A percentile compares a stretch with the other conserved stretches of the same genome.
phyloP scores from a whole-genome alignment of 2,888 invertebrate genomes.

The Pristionchus maxplancki region DNA sequence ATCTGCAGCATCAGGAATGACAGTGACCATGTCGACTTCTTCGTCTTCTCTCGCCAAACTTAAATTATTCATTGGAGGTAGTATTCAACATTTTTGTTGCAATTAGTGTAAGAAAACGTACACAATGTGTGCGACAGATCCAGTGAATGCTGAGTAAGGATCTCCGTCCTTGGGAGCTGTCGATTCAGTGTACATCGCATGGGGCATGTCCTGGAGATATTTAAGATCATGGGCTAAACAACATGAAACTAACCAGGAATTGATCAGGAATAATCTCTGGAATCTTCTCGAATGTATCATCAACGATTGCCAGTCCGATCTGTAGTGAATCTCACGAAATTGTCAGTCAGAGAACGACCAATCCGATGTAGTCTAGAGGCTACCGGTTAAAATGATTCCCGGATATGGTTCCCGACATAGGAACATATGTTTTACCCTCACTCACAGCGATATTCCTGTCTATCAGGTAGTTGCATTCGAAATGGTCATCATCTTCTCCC shows the following conservation, averaged over 20 bases:
- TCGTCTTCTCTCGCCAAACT: conserved; percentile 32
- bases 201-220: conserved; percentile 41
- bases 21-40: conserved; percentile 41
- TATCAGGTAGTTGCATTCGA: conserved; percentile 48
- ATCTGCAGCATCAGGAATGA: conserved; percentile 32
- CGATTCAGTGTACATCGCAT: conserved; percentile 59
- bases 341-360: neutral
- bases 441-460: conserved; percentile 45
- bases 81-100: neutral
- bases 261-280: conserved; percentile 57
- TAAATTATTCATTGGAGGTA: neutral
- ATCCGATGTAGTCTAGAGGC: conserved; percentile 29
- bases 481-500: conserved; percentile 50
- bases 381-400: no score
- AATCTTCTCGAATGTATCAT: conserved; percentile 55
- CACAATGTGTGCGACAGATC: conserved; percentile 51
- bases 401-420: conserved; percentile 22
- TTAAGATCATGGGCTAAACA: neutral
- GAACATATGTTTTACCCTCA: neutral
- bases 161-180: conserved; percentile 51
- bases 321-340: conserved; percentile 53
- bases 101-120: neutral
- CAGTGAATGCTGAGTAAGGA: conserved; percentile 37
- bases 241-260: conserved; percentile 53
- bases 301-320: conserved; percentile 66